Conservation (phyloP, 2,797 vertebrate species). For the Austrolebias charrua region DNA sequence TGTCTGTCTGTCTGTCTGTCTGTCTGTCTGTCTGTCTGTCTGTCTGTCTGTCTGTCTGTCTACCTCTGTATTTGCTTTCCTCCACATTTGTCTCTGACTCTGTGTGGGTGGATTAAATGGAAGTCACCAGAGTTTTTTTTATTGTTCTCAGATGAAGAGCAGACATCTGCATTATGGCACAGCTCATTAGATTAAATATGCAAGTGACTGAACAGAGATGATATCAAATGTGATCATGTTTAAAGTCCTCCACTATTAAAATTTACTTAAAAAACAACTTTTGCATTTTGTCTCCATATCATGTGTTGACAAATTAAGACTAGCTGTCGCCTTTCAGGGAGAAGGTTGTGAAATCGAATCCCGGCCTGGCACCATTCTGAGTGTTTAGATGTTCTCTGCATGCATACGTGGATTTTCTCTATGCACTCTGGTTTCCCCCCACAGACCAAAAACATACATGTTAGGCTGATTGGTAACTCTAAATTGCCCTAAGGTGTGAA, state of each 20-base stretch:
- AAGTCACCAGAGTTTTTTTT: conserved; percentile 35
- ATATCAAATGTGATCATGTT: conserved; percentile 14
- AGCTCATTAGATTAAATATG: conserved; percentile 14
- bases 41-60: conserved; percentile 12
- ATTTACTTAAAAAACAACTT: too few relatives aligned
- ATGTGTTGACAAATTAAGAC: too few relatives aligned
- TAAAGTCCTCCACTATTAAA: conserved; percentile 5
- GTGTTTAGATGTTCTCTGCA: too few relatives aligned
- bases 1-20: conserved; percentile 21
- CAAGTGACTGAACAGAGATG: background rate
- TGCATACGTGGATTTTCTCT: too few relatives aligned
- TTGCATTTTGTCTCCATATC: too few relatives aligned
- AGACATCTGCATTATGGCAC: conserved; percentile 16
- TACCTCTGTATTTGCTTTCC: conserved; percentile 6
- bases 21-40: conserved; percentile 25
- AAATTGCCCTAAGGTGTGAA: too few relatives aligned
- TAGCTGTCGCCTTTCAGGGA: too few relatives aligned
- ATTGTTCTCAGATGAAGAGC: conserved; percentile 29
- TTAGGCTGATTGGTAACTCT: too few relatives aligned
- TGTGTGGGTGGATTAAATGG: conserved; percentile 35
- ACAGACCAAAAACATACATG: too few relatives aligned
- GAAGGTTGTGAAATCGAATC: too few relatives aligned
- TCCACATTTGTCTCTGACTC: background rate
- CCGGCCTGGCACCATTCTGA: too few relatives aligned
- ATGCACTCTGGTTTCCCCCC: too few relatives aligned